Conservation (phyloP, 2,113 vertebrate genomes). For the Panurus biarmicus region DNA sequence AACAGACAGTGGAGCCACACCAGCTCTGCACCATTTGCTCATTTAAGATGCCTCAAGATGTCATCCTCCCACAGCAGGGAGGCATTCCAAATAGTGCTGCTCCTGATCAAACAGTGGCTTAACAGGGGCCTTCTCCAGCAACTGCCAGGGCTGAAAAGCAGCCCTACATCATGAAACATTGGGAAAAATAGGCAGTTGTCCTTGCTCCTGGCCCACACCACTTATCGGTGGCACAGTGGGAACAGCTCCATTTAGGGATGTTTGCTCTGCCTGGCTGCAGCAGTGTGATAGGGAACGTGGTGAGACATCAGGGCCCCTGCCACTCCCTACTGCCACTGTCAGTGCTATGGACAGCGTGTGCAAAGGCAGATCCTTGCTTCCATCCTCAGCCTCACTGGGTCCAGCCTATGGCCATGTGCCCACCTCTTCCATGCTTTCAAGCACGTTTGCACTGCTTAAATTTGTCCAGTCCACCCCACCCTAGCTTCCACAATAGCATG, state of each 20-base stretch:
- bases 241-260: neutral
- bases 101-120: neutral
- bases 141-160: neutral
- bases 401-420: fast-evolving
- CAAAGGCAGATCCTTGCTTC: neutral
- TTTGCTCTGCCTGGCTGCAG: conserved; percentile 29
- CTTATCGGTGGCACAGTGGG: neutral
- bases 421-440: neutral
- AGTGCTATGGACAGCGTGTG: fast-evolving
- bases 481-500: neutral
- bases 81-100: neutral
- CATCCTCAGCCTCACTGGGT: neutral
- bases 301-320: neutral
- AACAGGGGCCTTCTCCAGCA: neutral
- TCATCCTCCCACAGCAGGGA: neutral
- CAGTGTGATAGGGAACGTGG: neutral
- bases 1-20: neutral
- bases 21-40: neutral
- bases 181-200: neutral
- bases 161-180: neutral
- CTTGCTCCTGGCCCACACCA: neutral
- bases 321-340: neutral
- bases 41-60: neutral
- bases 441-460: neutral
- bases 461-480: neutral